Percentiles rank a stretch among this genome's conserved stretches.
Conservation (phyloP, 2,113 vertebrate species). For the Rattus rattus region DNA sequence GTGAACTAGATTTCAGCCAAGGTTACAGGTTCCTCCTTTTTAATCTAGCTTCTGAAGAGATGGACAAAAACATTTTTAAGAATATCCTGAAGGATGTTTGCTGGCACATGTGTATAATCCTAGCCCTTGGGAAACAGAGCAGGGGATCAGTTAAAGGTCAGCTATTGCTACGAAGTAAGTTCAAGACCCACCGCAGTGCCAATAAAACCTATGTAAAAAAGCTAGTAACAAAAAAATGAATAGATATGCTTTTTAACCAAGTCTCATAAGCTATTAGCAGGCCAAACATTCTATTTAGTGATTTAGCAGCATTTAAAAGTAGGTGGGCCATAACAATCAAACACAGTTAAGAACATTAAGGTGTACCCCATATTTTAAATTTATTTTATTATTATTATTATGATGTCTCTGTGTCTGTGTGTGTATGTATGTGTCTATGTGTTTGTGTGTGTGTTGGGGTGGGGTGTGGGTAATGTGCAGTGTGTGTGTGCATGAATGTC, state of each 20-base stretch:
- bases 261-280: not conserved
- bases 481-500: not conserved
- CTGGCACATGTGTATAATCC: not conserved
- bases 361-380: not conserved
- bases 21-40: not conserved
- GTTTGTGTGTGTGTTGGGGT: not conserved
- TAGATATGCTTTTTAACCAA: slow-evolving; percentile 11
- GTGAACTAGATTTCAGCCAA: not conserved
- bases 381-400: not conserved
- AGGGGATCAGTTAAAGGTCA: not conserved
- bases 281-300: not conserved
- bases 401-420: not conserved
- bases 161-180: not conserved
- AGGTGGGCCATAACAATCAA: not conserved
- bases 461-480: not conserved
- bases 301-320: not conserved
- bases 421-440: not conserved
- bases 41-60: not conserved
- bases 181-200: not conserved
- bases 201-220: not conserved
- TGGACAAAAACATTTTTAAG: not conserved
- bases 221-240: not conserved
- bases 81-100: not conserved
- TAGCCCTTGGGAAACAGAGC: not conserved
- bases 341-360: not conserved